These are phyloP conservation scores for Sylvietta virens DNA, from an alignment of 2,113 vertebrate species.

Conservation along the genomic window DNA sequence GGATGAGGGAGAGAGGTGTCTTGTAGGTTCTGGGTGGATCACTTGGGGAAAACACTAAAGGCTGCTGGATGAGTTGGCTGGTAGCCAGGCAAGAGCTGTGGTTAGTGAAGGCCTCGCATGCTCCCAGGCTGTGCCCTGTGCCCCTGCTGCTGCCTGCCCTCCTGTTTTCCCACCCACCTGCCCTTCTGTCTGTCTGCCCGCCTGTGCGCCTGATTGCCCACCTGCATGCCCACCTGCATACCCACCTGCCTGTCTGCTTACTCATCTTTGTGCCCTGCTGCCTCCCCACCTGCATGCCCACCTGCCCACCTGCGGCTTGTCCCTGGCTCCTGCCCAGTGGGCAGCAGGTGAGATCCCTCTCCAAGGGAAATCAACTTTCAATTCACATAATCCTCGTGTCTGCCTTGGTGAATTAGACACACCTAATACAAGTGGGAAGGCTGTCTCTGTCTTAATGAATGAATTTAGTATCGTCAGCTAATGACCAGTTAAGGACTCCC, in stretches of 20 bases:
- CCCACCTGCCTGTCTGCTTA: not conserved
- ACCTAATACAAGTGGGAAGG: not conserved
- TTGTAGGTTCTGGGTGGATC: not conserved
- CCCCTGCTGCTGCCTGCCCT: not conserved
- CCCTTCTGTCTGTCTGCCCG: not conserved
- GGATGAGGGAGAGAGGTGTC: not conserved
- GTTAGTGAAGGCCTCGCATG: not conserved
- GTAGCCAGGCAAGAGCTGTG: rapidly evolving
- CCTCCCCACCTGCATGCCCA: not conserved
- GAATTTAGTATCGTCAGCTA: not conserved
- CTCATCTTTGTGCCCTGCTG: not conserved
- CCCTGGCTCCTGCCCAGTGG: not conserved
- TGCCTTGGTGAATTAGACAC: not conserved
- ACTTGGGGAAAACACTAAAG: not conserved
- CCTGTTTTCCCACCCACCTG: too few species aligned
- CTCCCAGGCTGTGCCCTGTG: not conserved
- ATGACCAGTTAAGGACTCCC: not conserved
- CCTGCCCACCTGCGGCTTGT: not conserved
- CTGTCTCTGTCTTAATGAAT: not conserved
- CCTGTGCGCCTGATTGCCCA: not conserved
- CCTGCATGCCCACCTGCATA: too few species aligned
- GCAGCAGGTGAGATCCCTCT: not conserved
- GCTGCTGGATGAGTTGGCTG: not conserved
- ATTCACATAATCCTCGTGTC: not conserved
- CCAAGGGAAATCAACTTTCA: not conserved